Base-by-base conservation (phyloP, 2,113 vertebrate species). In the Oceanodroma tethys region DNA sequence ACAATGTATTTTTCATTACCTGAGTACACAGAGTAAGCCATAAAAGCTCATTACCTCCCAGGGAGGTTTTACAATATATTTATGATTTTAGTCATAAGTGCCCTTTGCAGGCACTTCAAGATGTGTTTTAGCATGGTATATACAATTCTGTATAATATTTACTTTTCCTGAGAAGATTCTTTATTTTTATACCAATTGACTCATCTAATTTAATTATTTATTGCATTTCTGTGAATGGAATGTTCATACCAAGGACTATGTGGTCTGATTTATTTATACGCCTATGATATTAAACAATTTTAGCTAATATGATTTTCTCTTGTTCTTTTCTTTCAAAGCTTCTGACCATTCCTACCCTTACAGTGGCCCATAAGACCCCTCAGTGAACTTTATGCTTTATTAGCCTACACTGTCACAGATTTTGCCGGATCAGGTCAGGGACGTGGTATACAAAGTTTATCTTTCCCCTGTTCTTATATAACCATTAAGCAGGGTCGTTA, bases 161-260 rank as follows among this genome's bases (percentile, higher is more conserved):
- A 97, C 93, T 95, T 96, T 93, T 96, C 71, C 94, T 89, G 75
- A 96, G 96, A 95, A 97, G 59, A 96, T 96, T 83, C 88, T 94
- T 90, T 97, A 97, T 98, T 97, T 98, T 98, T 97, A 92, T 98
- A 97, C 78, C 59, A 88, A 94, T 5, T 84, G 81, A 97, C 75
- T 92, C 38, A 90, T 84, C 83, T 98, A 98, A 98, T 96, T 98
- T 98, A 98, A 98, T 97, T 98, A 98, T 98, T 98, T 98, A 98
- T 98, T 98, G 93, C 45, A 95, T 97, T 96, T 97, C 86, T 97
- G 94, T 90, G 81, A 96, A 97, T 91, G 74, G 86, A 98, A 97
- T 96, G 90, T 97, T 97, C 25, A 15, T 97, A 93, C 79, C 73
- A 70, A 90, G 70, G 81, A 96, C 94, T 96, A n/a, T n/a, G 22